Evolutionary conservation across 2,888 invertebrate genomes (phyloP), one percentile per base, ranked within the genome.

Genomic region (Drymonia ruficornis): DNA sequence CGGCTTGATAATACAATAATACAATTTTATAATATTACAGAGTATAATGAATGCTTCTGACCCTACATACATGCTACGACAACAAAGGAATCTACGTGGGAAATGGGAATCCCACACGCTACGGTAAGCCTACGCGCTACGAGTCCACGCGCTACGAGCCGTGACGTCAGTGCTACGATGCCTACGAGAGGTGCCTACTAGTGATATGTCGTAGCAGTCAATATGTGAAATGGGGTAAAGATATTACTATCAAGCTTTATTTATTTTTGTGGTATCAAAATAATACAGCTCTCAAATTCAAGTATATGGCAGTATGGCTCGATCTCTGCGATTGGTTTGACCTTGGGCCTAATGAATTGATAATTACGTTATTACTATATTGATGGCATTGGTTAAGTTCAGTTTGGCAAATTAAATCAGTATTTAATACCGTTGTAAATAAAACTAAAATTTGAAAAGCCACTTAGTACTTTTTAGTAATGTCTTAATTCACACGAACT

Each of bases 71-170:
- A 16, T 16, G 11, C 40, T 9, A 16, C 16, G 15, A 38, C 43
- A 13, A 11, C 43, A 43, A 15, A 19, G 12, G 43, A 19, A 19
- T 15, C 11, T 9, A 43, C n/a, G n/a, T n/a, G n/a, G n/a, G n/a
- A 19, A 4, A 13, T 43, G 19, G 43, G 19, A 19, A 19, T 19
- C 19, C 43, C 19, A 43, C 28, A 29, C 29, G 46, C 29, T 46
- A n/a, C 29, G 9, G 29, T 46, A 46, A 16, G 46, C 46, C 46
- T 29, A 46, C 43, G 12, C 43, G 43, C 19, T 43, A 42, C 18
- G 42, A 38, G 1, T 13, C 28, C 13, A 45, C 45, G 45, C 4
- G 5, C 45, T 45, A 28, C 45, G 45, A 23, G 45, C 16, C 19
- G n/a, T 28, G 46, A 46, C 46, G 29, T 1, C 28, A 15, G 46